Conservation (phyloP, 2,113 vertebrate species). For the Psittacus erithacus region DNA sequence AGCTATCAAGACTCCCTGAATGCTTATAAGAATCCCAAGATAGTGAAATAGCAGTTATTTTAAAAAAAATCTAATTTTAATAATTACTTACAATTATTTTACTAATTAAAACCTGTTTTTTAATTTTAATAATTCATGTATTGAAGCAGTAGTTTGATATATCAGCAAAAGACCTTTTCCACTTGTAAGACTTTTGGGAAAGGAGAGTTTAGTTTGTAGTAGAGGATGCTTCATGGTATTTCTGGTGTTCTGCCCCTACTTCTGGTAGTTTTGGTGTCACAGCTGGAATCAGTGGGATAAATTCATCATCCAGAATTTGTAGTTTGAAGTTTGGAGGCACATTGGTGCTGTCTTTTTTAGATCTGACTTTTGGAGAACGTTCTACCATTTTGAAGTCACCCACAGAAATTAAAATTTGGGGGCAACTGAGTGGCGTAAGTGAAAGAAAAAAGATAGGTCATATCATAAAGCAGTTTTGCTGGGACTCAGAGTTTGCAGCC, state of each 20-base stretch:
- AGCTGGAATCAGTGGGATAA: neutral
- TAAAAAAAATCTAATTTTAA: neutral
- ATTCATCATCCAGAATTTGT: neutral
- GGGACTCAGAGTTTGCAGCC: neutral
- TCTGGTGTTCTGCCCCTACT: neutral
- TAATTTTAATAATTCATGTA: neutral
- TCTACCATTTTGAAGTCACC: neutral
- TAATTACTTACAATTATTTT: neutral
- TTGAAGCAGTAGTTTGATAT: neutral
- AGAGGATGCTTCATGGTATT: neutral
- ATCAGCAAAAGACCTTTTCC: neutral
- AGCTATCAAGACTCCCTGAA: neutral
- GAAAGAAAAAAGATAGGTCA: neutral
- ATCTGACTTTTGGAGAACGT: neutral
- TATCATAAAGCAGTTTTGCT: neutral
- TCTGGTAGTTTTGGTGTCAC: neutral
- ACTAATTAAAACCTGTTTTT: neutral
- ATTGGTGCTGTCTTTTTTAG: neutral
- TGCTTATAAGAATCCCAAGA: neutral
- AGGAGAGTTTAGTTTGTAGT: neutral
- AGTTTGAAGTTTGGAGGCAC: neutral
- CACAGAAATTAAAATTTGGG: neutral
- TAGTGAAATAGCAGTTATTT: neutral
- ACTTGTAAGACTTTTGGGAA: neutral
- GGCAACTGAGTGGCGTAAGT: neutral